Evolutionary conservation across 2,113 vertebrate species (phyloP), one percentile per base, ranked within the genome.

Genomic region (Orientallactaga bullata): DNA sequence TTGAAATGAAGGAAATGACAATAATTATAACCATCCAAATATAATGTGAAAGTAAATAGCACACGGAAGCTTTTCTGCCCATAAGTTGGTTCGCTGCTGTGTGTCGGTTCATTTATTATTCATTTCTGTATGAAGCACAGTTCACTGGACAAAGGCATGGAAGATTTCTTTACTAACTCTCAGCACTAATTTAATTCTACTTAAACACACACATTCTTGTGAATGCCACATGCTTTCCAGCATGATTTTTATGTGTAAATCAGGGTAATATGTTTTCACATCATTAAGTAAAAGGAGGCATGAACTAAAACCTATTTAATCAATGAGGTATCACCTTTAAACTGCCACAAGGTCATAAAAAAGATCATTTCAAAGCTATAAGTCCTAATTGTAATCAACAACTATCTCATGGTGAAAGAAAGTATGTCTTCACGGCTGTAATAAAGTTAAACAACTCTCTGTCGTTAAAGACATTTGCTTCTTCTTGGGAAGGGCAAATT

Each of bases 311-410:
- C 98, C 99, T 99, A 99, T 98, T 99, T 99, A 99, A 98, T 98
- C 98, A 99, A 99, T 98, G 98, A 98, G 98, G 98, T 99, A 98
- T 98, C 98, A 98, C 98, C 98, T 98, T 98, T 98, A 98, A 98
- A 98, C 98, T 98, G 98, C 98, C 97, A 97, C 98, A 98, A 99
- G 98, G 98, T 99, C 98, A 98, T 98, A 98, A 99, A 99, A 99
- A 98, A 97, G 98, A 98, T 99, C 96, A 99, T 99, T 99, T 98
- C 97, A 97, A 98, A 98, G 98, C 98, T 98, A 97, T 97, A 98
- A 98, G 97, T 98, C 98, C 97, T 98, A 99, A 99, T 98, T 99
- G 98, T 98, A 99, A 99, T 98, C 98, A 99, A 99, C 98, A 99
- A 99, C 98, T 99, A 98, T 98, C 97, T 98, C 98, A 97, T 96